phyloP scores from a whole-genome alignment of 2,113 vertebrate genomes.

The Quiscalus mexicanus region DNA sequence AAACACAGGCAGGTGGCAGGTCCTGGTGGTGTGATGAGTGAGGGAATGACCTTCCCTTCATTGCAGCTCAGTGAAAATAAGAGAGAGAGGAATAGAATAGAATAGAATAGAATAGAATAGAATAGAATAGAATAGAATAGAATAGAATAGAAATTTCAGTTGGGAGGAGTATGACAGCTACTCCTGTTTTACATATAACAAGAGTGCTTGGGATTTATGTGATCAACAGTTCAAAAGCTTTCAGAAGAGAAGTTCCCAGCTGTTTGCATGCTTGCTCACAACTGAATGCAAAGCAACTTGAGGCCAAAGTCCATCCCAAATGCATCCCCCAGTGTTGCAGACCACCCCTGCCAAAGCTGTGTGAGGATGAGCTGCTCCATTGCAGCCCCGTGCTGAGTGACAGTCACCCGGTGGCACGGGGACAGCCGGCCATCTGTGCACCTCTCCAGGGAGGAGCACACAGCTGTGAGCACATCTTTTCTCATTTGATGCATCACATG shows the following conservation, averaged over 20 bases:
- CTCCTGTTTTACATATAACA: background rate
- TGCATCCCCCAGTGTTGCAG: fast-evolving
- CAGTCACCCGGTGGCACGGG: fast-evolving
- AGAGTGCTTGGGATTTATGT: background rate
- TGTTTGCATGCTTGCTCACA: background rate
- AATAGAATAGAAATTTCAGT: background rate
- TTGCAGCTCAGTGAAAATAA: background rate
- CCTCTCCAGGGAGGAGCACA: background rate
- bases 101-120: background rate
- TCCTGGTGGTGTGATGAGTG: background rate
- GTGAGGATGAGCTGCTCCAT: background rate
- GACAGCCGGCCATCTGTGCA: background rate
- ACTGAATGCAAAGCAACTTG: background rate
- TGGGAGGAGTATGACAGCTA: background rate
- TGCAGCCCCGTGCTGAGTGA: background rate
- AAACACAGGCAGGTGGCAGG: background rate
- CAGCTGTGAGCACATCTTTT: background rate
- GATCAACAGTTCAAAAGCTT: background rate
- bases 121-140: background rate
- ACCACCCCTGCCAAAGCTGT: background rate
- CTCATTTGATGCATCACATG: background rate
- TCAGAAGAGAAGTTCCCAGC: background rate
- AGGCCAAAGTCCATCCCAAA: background rate
- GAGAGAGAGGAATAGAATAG: background rate
- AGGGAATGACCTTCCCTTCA: background rate